Base-by-base conservation (phyloP, 2,113 vertebrate species). In the Irena cyanogastra region DNA sequence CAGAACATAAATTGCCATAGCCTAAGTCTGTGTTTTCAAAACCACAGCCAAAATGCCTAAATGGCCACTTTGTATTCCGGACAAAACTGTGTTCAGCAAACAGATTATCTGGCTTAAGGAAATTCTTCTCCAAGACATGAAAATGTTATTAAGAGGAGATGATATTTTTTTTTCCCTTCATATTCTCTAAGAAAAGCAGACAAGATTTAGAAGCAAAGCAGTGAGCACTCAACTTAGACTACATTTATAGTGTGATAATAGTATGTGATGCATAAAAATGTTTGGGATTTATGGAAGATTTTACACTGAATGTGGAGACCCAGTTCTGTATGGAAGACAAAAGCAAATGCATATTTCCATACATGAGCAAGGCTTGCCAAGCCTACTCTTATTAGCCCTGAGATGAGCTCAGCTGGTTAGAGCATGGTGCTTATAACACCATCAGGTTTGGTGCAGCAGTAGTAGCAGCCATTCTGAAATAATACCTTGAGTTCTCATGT, bases 361-460 rank as follows among this genome's bases (percentile, higher is more conserved):
- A 23, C 13, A 10, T 12, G 26, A 91, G 31, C 64, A 84, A 61
- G 37, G 18, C 16, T 56, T 54, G 30, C 27, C 54, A 53, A 61
- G 35, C 20, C 35, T 27, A 15, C 35, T 71, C 5, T 56, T 44
- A 19, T 16, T 52, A 77, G 18, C 23, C 10, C 33, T n/a, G 39
- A 61, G 23, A 53, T 61, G 20, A 24, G 45, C 33, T 87, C 54
- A 53, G 10, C 8, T 39, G 28, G 19, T 39, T 45, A 45, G 33
- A 53, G 47, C 54, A 45, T 61, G 33, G 19, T n/a, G 39, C 54
- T 45, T 7, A 24, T 61, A 61, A 53, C 7, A 5, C 23, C 39
- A n/a, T 9, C 0, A 0, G 19, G 28, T 53, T 69, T 6, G 1
- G 15, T 86, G 44, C 22, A 60, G 30, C 19, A 31, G 49, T 66